phyloP scores from a whole-genome alignment of 2,888 invertebrate genomes.

The Bellardia bayeri region DNA sequence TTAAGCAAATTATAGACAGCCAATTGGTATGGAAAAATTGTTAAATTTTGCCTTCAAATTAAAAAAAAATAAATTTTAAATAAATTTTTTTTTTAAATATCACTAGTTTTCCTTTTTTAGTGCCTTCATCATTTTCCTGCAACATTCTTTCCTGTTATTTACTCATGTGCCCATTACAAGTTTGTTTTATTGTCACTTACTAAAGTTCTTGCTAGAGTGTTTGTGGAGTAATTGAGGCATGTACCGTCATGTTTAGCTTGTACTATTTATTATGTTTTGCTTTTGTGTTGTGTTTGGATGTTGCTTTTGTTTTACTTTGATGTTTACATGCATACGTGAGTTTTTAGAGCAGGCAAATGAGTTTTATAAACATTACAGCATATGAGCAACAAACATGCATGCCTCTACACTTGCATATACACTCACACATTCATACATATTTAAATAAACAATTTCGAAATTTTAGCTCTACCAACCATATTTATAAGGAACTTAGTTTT shows the following conservation, averaged over 20 bases:
- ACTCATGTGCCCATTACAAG: background rate
- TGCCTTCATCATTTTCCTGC: too few species aligned
- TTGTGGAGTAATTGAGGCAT: conserved; percentile 47
- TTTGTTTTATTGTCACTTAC: background rate
- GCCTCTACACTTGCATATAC: background rate
- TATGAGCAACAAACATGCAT: background rate
- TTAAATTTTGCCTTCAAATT: too few species aligned
- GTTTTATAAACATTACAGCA: conserved; percentile 36
- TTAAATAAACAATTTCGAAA: background rate
- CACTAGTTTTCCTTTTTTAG: too few species aligned
- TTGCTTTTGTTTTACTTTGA: conserved; percentile 38
- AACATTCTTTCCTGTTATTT: background rate
- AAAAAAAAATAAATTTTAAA: too few species aligned
- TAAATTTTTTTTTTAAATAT: too few species aligned
- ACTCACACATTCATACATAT: background rate
- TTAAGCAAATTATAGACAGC: too few species aligned
- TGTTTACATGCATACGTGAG: conserved; percentile 49
- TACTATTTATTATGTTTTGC: conserved; percentile 43
- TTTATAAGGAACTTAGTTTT: conserved; percentile 15
- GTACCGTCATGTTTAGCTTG: conserved; percentile 33
- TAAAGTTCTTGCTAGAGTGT: background rate
- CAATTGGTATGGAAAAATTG: background rate
- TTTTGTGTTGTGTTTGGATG: background rate
- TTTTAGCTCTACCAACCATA: background rate
- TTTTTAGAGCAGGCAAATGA: conserved; percentile 63